A percentile compares a stretch with the other conserved stretches of the same genome.
phyloP scores from a whole-genome alignment of 30 jellyfish, hydroid and myxozoan species.

The Aurelia sp. region DNA sequence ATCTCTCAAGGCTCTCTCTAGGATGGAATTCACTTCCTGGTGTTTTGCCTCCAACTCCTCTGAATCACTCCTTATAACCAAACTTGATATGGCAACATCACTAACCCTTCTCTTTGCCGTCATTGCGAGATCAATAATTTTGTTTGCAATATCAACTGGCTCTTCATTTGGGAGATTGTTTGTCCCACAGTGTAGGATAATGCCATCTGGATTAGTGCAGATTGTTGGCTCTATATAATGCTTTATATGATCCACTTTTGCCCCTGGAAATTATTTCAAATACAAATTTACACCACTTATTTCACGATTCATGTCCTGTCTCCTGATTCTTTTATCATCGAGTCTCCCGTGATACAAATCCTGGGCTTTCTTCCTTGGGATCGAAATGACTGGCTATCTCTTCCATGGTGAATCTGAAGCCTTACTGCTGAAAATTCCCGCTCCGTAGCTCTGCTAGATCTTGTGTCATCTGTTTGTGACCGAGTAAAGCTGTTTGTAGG shows the following conservation, averaged over 20 bases:
- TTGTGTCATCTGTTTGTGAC: too few relatives aligned
- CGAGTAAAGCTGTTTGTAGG: too few relatives aligned
- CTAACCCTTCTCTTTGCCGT: slow-evolving; percentile 2
- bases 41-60: slow-evolving; percentile 22
- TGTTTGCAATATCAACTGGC: slow-evolving; percentile 17
- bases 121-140: slow-evolving; percentile 6
- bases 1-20: slow-evolving; percentile 6
- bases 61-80: slow-evolving; percentile 14
- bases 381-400: too few relatives aligned
- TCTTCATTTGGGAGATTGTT: slow-evolving; percentile 12
- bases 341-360: too few relatives aligned
- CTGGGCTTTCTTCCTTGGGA: too few relatives aligned
- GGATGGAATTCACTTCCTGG: slow-evolving; percentile 3
- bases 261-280: slow-evolving; percentile 36
- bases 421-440: too few relatives aligned
- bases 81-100: slow-evolving; percentile 21
- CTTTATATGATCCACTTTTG: slow-evolving; percentile 9
- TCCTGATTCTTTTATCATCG: too few relatives aligned
- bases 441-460: too few relatives aligned
- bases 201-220: slow-evolving; percentile 15
- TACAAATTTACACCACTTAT: neutral
- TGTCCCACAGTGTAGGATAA: slow-evolving; percentile 19
- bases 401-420: too few relatives aligned
- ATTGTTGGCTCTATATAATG: slow-evolving; percentile 26
- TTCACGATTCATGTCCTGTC: too few relatives aligned